These are phyloP conservation scores for Centrocercus urophasianus DNA, from an alignment of 2,113 vertebrate genomes.

Conservation along the genomic window DNA sequence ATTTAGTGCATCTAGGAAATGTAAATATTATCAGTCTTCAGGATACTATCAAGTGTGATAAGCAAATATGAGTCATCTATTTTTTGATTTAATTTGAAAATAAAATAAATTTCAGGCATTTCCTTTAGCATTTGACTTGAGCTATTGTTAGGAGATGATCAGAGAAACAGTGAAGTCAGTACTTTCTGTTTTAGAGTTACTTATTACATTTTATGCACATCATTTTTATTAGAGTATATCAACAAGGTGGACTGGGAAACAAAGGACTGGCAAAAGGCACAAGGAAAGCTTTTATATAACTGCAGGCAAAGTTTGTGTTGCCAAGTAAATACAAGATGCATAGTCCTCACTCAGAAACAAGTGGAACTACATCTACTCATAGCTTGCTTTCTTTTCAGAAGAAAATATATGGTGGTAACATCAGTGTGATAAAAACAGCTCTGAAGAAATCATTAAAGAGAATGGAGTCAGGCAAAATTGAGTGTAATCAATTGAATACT, in stretches of 20 bases:
- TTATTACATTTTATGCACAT: background rate
- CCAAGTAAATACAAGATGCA: background rate
- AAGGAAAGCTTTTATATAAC: background rate
- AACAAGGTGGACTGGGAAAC: background rate
- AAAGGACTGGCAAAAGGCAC: background rate
- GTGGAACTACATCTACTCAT: background rate
- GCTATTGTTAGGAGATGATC: background rate
- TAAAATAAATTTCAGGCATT: background rate
- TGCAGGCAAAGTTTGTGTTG: background rate
- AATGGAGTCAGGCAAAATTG: background rate
- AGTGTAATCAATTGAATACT: background rate
- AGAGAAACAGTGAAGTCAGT: background rate
- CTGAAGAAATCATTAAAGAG: background rate
- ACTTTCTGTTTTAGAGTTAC: background rate
- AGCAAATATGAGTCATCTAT: background rate
- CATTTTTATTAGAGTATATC: background rate
- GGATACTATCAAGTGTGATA: background rate
- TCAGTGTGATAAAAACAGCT: background rate
- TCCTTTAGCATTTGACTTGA: background rate
- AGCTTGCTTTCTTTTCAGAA: background rate
- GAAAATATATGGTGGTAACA: background rate
- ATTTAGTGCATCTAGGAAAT: background rate
- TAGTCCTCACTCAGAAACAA: background rate
- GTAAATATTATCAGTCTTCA: background rate
- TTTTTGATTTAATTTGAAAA: background rate